phyloP scores from a whole-genome alignment of 2,113 vertebrate genomes.

The Isichthys henryi region DNA sequence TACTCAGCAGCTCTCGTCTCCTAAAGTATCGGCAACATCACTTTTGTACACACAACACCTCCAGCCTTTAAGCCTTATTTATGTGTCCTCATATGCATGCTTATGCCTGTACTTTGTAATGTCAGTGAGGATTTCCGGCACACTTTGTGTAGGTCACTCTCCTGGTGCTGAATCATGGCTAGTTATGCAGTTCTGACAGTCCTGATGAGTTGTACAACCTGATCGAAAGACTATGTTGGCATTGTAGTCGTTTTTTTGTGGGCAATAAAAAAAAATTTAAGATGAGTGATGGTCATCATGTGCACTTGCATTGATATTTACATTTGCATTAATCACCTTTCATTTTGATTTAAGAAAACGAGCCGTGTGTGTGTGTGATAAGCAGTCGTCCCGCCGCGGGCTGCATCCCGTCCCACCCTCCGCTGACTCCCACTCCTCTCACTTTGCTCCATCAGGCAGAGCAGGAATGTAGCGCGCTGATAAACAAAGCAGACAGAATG shows the following conservation, averaged over 20 bases:
- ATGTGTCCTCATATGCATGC: neutral
- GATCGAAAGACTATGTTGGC: neutral
- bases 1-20: neutral
- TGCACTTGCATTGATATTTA: neutral
- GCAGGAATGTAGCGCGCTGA: slow-evolving; percentile 29
- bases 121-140: neutral
- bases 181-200: neutral
- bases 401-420: slow-evolving; percentile 5
- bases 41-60: neutral
- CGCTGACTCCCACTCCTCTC: slow-evolving; percentile 26
- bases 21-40: neutral
- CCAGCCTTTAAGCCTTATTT: neutral
- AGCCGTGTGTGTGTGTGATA: neutral
- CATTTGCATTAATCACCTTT: neutral
- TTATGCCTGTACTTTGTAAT: neutral
- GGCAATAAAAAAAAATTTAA: neutral
- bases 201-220: neutral
- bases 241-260: neutral
- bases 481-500: slow-evolving; percentile 36
- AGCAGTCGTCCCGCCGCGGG: neutral
- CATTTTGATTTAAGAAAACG: no score
- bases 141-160: neutral
- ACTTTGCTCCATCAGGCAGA: slow-evolving; percentile 34
- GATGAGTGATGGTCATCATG: neutral
- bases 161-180: neutral